Evolutionary conservation across 2,888 invertebrate species (phyloP).

Genomic region (Perizoma flavofasciatum): DNA sequence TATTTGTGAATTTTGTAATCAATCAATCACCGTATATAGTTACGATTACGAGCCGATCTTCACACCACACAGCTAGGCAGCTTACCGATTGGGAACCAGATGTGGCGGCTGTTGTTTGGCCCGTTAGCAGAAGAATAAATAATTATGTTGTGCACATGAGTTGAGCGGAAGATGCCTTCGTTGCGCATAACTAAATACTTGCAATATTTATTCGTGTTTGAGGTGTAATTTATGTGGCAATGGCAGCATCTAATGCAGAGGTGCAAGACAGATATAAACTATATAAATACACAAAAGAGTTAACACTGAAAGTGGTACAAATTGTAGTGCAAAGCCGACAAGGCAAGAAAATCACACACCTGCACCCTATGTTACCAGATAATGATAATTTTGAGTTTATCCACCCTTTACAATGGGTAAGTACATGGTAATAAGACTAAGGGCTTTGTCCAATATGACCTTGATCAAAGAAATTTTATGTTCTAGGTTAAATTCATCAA

Average conservation of each 20-base stretch:
- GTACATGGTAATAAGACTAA: constrained; percentile 21
- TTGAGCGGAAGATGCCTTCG: constrained; percentile 25
- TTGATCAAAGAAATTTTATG: neutral
- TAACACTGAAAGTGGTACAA: constrained; percentile 94
- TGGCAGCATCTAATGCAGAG: constrained; percentile 61
- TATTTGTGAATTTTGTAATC: too few species aligned
- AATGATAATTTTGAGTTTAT: constrained; percentile 50
- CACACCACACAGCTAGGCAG: too few species aligned
- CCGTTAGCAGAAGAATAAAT: too few species aligned
- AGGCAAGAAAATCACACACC: constrained; percentile 89
- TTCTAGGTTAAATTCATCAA: neutral
- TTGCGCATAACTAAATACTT: constrained; percentile 44
- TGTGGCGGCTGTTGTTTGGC: too few species aligned
- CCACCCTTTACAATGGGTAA: constrained; percentile 68
- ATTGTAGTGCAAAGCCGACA: constrained; percentile 96
- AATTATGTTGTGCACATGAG: neutral
- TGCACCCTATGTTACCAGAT: constrained; percentile 53
- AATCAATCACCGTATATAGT: too few species aligned
- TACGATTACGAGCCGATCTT: too few species aligned
- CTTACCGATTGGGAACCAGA: too few species aligned
- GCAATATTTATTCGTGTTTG: constrained; percentile 28
- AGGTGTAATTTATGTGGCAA: constrained; percentile 41
- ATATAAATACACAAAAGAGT: constrained; percentile 94
- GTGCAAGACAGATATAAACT: constrained; percentile 89
- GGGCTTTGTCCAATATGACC: neutral